Evolutionary conservation across 2,113 vertebrate genomes (phyloP), one percentile per base, ranked within the genome.

Genomic region (Lontra canadensis): DNA sequence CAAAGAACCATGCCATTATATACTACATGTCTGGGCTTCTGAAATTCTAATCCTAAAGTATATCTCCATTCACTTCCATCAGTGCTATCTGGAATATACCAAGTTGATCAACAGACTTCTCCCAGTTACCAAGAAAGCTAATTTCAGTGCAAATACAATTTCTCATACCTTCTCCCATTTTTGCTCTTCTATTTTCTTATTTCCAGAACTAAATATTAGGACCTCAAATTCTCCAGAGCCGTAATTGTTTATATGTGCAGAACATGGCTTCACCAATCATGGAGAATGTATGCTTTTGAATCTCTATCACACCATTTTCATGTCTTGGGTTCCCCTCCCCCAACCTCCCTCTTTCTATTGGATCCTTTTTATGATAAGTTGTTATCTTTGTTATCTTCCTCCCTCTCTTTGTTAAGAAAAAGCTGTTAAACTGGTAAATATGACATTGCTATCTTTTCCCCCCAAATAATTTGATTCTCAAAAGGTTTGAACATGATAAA

Each of bases 261-360:
- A 94, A 44, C 67, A 23, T 6, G 57, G 36, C 31, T 55, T 61
- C 21, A 9, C 10, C 12, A 6, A 9, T 49, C 5, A 5, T 21
- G 25, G 17, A 36, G 42, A 61, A 49, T n/a, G 12, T 34, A 12
- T 39, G 79, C 12, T 63, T 71, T 8, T n/a, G 36, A 61, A 55
- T 59, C 31, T 61, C 13, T n/a, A 67, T n/a, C 13, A 34, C 1
- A 47, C 31, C 44, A 23, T 74, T 90, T 82, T 73, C 44, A 21
- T 47, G 36, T 6, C 25, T 73, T n/a, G 47, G 17, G 52, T 81
- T 12, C 13, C 1, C 13, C 4, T 39, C 4, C 7, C 6, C 14
- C 57, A 23, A 0, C 0, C 2, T 6, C 11, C 20, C n/a, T 20
- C 31, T 61, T 52, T 59, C 23, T 29, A 20, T 0, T 44, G 47